A percentile compares a stretch with the other conserved stretches of the same genome.
Conservation (phyloP, 2,797 vertebrate species). For the Premnoplex brunnescens region DNA sequence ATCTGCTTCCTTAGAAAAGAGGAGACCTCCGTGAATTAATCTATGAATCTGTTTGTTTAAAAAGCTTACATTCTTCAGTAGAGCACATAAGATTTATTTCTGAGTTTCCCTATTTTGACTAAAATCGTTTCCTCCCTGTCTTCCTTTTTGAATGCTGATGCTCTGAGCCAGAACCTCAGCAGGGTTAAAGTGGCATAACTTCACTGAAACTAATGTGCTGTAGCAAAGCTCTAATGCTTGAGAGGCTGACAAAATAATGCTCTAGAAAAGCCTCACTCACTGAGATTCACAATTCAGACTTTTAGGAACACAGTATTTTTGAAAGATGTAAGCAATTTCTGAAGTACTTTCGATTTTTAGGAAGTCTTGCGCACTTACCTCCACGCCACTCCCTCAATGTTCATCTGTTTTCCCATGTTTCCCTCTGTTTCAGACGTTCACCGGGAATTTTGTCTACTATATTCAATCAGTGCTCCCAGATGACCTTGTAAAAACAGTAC, state of each 20-base stretch:
- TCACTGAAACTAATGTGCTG: not conserved
- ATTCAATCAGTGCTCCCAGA: constrained; percentile 79
- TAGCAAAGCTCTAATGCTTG: not conserved
- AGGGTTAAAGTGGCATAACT: not conserved
- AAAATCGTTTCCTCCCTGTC: not conserved
- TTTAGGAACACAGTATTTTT: not conserved
- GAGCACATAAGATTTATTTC: not conserved
- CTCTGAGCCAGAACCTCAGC: not conserved
- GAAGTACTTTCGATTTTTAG: not conserved
- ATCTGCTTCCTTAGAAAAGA: not conserved
- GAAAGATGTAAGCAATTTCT: not conserved
- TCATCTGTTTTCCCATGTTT: not conserved
- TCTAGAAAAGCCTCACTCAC: not conserved
- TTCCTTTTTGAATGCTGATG: not conserved
- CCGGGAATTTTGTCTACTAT: constrained; percentile 85
- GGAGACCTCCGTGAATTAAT: not conserved
- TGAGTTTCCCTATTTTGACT: not conserved
- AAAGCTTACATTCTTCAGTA: not conserved
- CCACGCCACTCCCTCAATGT: not conserved
- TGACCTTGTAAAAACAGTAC: constrained; percentile 68
- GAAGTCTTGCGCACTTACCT: not conserved
- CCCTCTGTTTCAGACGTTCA: constrained; percentile 80
- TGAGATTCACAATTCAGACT: not conserved
- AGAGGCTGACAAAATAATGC: not conserved
- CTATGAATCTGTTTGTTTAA: not conserved